Conservation (phyloP, 2,113 vertebrate species). For the Eurypyga helias region DNA sequence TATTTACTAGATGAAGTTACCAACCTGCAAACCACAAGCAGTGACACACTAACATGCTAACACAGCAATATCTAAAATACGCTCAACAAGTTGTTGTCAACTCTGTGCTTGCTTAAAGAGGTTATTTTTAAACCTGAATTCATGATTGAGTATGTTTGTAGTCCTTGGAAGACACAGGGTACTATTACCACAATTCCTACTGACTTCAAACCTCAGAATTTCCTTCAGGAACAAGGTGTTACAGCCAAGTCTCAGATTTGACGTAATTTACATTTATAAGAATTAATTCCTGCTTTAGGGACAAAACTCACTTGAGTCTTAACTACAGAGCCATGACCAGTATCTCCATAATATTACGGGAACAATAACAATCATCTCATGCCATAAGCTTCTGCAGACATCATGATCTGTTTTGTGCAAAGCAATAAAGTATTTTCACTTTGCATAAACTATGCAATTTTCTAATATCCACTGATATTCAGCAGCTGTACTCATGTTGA, state of each 20-base stretch:
- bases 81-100: neutral
- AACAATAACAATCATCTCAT: neutral
- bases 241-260: neutral
- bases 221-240: neutral
- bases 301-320: neutral
- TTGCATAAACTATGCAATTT: neutral
- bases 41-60: neutral
- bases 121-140: neutral
- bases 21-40: neutral
- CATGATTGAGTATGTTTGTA: neutral
- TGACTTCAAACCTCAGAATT: neutral
- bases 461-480: conserved; percentile 6
- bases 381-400: neutral
- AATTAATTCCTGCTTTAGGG: neutral
- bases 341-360: neutral
- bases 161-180: neutral
- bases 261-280: neutral
- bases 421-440: neutral
- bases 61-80: neutral
- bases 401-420: neutral
- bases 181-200: neutral
- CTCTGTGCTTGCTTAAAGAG: neutral
- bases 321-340: neutral
- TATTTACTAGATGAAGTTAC: neutral
- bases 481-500: neutral